These are phyloP conservation scores for Trematocara zebra DNA, from an alignment of 2,113 vertebrate species.

Conservation along the genomic window DNA sequence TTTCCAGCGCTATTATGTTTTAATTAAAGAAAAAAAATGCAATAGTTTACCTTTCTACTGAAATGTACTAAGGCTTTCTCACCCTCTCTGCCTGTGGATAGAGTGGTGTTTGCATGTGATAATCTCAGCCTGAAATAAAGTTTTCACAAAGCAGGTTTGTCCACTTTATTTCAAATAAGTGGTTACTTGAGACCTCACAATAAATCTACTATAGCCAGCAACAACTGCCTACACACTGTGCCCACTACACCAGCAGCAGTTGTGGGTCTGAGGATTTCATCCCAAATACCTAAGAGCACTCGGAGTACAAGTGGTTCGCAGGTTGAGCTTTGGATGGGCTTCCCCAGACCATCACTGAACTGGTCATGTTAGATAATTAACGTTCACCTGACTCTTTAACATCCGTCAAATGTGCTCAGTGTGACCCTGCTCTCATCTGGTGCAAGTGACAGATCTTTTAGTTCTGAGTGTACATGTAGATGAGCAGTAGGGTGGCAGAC, in stretches of 20 bases:
- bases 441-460: not conserved
- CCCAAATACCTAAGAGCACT: not conserved
- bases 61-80: slow-evolving; percentile 34
- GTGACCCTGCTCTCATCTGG: not conserved
- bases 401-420: too few species aligned
- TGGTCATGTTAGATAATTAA: not conserved
- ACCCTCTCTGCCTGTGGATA: slow-evolving; percentile 45
- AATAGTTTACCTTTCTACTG: slow-evolving; percentile 59
- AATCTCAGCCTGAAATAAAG: slow-evolving; percentile 66
- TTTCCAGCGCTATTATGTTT: slow-evolving; percentile 60
- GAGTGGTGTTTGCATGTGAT: slow-evolving; percentile 58
- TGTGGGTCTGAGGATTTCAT: not conserved
- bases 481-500: not conserved
- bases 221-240: not conserved
- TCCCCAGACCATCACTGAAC: not conserved
- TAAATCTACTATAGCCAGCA: accelerated
- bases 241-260: not conserved
- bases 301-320: accelerated
- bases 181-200: not conserved
- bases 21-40: slow-evolving; percentile 18
- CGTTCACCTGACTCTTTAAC: not conserved
- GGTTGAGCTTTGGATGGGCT: not conserved
- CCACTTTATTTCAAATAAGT: not conserved
- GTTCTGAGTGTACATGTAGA: not conserved
- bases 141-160: slow-evolving; percentile 30